phyloP scores from a whole-genome alignment of 1,140 invertebrate species.

The Theocolax elegans region DNA sequence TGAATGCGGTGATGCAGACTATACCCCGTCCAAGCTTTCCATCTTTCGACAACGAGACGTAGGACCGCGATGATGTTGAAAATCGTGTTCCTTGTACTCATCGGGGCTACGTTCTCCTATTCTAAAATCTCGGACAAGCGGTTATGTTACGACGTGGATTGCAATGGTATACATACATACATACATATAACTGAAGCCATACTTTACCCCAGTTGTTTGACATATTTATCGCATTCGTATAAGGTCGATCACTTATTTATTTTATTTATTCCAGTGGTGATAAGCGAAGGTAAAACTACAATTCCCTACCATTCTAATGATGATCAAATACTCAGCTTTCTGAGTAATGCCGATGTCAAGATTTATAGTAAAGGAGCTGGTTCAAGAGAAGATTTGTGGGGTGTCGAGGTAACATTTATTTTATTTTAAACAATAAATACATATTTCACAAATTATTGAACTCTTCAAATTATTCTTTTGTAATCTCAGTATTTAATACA shows the following conservation, averaged over 20 bases:
- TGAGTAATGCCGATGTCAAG: slow-evolving; percentile 70
- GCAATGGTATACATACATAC: slow-evolving; percentile 65
- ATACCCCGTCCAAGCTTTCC: too few relatives aligned
- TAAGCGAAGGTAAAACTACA: slow-evolving; percentile 74
- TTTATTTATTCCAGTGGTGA: slow-evolving; percentile 68
- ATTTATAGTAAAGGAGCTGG: slow-evolving; percentile 81
- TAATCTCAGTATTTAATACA: too few relatives aligned
- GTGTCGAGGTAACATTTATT: slow-evolving; percentile 71
- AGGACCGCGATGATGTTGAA: not conserved
- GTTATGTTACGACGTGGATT: slow-evolving; percentile 72
- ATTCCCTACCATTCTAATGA: slow-evolving; percentile 71
- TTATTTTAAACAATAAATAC: not conserved
- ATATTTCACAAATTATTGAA: too few relatives aligned
- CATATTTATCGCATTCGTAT: slow-evolving; percentile 33
- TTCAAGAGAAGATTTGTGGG: slow-evolving; percentile 75
- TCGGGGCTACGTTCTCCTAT: slow-evolving; percentile 47
- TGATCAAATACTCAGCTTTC: slow-evolving; percentile 73
- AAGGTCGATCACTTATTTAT: slow-evolving; percentile 33
- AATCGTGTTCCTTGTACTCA: not conserved
- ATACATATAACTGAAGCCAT: slow-evolving; percentile 63
- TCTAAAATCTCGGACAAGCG: slow-evolving; percentile 70
- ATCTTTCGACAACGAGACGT: too few relatives aligned
- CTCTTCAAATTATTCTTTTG: too few relatives aligned
- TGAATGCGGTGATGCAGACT: not conserved
- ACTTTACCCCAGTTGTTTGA: slow-evolving; percentile 62